A percentile compares a stretch with the other conserved stretches of the same genome.
phyloP scores from a whole-genome alignment of 2,888 invertebrate species.

The Cataglyphis livida region DNA sequence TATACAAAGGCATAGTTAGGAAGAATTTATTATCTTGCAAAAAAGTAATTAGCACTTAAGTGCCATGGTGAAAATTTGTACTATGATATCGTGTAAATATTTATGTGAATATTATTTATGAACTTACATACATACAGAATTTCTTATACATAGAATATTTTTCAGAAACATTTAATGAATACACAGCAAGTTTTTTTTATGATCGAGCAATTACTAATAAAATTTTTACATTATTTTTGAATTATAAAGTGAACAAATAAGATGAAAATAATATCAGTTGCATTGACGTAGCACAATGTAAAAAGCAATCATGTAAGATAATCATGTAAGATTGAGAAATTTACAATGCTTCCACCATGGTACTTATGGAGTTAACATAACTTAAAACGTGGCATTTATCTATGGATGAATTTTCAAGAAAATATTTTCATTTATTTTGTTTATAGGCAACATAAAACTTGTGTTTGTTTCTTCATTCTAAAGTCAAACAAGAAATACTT shows the following conservation, averaged over 20 bases:
- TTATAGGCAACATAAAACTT: slow-evolving; percentile 36
- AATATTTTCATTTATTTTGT: slow-evolving; percentile 4
- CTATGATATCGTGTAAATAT: not conserved
- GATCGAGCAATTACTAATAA: not conserved
- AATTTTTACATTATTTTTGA: not conserved
- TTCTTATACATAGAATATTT: not conserved
- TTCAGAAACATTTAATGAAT: slow-evolving; percentile 3
- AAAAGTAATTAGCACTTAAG: slow-evolving; percentile 15
- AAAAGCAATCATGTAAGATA: not conserved
- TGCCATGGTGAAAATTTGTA: slow-evolving; percentile 11
- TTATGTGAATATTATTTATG: not conserved
- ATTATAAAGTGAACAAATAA: not conserved
- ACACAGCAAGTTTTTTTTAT: not conserved
- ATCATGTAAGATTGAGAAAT: not conserved
- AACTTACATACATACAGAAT: not conserved
- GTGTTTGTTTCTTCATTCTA: slow-evolving; percentile 24
- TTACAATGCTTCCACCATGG: not conserved
- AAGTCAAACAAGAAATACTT: slow-evolving; percentile 11
- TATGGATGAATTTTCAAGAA: slow-evolving; percentile 9
- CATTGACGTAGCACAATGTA: not conserved
- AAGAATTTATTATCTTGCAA: slow-evolving; percentile 32
- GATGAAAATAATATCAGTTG: not conserved
- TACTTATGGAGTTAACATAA: slow-evolving; percentile 8
- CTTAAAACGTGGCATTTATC: slow-evolving; percentile 6
- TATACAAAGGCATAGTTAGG: slow-evolving; percentile 44